Percentiles rank a stretch among this genome's conserved stretches.
Evolutionary conservation across 2,113 vertebrate genomes (phyloP).

Genomic region (Hypomesus transpacificus): DNA sequence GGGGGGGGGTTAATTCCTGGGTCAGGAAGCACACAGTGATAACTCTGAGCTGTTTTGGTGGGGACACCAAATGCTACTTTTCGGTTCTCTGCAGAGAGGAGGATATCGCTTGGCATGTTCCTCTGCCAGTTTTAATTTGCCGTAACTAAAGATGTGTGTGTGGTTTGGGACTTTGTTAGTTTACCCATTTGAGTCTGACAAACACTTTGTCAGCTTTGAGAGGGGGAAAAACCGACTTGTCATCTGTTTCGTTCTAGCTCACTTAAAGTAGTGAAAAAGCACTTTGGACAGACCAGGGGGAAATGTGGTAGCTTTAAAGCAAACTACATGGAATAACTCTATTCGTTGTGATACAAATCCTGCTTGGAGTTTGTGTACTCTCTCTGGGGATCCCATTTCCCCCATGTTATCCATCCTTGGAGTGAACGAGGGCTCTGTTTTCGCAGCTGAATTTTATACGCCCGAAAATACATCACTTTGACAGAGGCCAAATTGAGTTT

Average conservation of each 20-base stretch:
- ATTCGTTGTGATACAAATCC: conserved; percentile 7
- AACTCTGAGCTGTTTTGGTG: neutral
- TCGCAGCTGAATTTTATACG: conserved; percentile 59
- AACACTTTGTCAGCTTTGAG: conserved; percentile 4
- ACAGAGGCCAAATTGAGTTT: conserved; percentile 50
- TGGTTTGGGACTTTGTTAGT: conserved; percentile 18
- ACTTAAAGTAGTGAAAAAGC: neutral
- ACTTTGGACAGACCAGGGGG: conserved; percentile 15
- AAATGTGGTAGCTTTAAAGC: conserved; percentile 25
- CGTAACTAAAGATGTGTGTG: conserved; percentile 32
- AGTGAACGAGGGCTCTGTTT: conserved; percentile 50
- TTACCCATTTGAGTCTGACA: conserved; percentile 5
- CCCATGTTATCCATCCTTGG: conserved; percentile 42
- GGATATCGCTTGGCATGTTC: conserved; percentile 17
- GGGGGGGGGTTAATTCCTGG: conserved; percentile 26
- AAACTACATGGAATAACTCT: conserved; percentile 21
- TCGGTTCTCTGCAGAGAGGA: conserved; percentile 6
- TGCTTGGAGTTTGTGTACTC: conserved; percentile 30
- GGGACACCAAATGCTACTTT: neutral
- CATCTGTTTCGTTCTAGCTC: conserved; percentile 4
- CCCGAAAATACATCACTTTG: conserved; percentile 61
- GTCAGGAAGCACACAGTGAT: neutral
- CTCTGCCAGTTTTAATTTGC: conserved; percentile 32
- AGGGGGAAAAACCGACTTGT: neutral
- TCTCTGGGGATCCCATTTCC: conserved; percentile 48